Evolutionary conservation across 2,797 vertebrate species (phyloP), one percentile per base, ranked within the genome.

Genomic region (Petrocephalus sullivani): DNA sequence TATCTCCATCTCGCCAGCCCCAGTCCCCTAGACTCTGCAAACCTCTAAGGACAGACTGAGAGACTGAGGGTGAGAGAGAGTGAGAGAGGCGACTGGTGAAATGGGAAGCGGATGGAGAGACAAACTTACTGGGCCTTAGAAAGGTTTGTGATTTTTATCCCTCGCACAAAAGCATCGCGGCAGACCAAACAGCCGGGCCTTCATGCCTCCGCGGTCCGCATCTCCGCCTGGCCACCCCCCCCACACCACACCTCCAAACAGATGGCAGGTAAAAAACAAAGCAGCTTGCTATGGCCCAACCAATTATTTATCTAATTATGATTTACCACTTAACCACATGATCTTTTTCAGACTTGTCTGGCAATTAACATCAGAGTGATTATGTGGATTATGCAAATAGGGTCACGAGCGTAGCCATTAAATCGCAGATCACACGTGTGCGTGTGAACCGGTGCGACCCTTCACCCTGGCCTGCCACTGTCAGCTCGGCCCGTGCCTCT

Each of bases 241-340:
- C 87, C 37, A 41, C 86, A 84, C 75, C 57, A 85, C 57, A 85
- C 88, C 88, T 89, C 93, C 94, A 95, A 96, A 96, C 97, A 98
- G 97, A 97, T 98, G 97, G 97, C 95, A 95, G 94, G 94, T 95
- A 95, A 94, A 95, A 95, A 94, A 95, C 95, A 28, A 88, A 97
- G 96, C 97, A 97, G 97, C 97, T 98, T 98, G 97, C 96, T 95
- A 96, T 95, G 95, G 96, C 97, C 96, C 97, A 97, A 97, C 94
- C 96, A 97, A 98, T 98, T 98, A 98, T 97, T 97, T 96, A 97
- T 97, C 96, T 97, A 98, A 97, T 98, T 97, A 98, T 97, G 96
- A 98, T 96, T 97, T 98, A 97, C 96, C 96, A 97, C 96, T 97
- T 97, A 97, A 97, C 96, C 95, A 96, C 96, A 96, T 96, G 97